Evolutionary conservation across 2,888 invertebrate species (phyloP), one percentile per base, ranked within the genome.

Genomic region (Plebejus argus): DNA sequence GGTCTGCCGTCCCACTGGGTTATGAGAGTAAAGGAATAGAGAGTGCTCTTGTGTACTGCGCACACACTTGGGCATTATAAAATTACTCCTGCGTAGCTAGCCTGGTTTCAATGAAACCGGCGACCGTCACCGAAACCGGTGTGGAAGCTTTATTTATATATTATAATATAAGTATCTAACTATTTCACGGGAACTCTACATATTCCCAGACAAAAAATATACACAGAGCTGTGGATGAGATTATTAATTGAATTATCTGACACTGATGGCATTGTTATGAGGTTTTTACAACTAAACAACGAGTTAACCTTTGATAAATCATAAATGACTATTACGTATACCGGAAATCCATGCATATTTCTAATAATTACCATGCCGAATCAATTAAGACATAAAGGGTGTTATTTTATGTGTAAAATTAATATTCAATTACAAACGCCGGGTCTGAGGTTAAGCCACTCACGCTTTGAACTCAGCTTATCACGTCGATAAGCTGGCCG

Each of bases 301-400:
- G 15, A 23, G 23, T 18, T 66, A 1, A 66, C 28, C 66, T 66
- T 18, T 33, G 66, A 61, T 61, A 12, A 23, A 10, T 33, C 28
- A 61, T 61, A 12, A 23, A 10, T 33, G 28, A 4, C 15, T 66
- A 33, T 66, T 66, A 33, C 66, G 66, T 66, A 1, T 66, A 6
- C 66, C 66, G 66, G 66, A 66, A 66, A 66, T 23, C 28, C 15
- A 66, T 15, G 66, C 66, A 66, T 66, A 66, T 23, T 66, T 23
- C 20, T 3, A 33, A 28, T 66, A 66, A 66, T 66, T 66, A 28
- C 66, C 28, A 28, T 66, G 12, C 23, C 66, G 15, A 66, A 66
- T 66, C 66, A 66, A 28, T 66, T 66, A 66, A 66, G 15, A 28
- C 28, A 61, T 20, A 66, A 66, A 66, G 66, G 28, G 6, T 33